Evolutionary conservation across 2,888 invertebrate genomes (phyloP), one percentile per base, ranked within the genome.

Genomic region (Temnothorax rugatulus): DNA sequence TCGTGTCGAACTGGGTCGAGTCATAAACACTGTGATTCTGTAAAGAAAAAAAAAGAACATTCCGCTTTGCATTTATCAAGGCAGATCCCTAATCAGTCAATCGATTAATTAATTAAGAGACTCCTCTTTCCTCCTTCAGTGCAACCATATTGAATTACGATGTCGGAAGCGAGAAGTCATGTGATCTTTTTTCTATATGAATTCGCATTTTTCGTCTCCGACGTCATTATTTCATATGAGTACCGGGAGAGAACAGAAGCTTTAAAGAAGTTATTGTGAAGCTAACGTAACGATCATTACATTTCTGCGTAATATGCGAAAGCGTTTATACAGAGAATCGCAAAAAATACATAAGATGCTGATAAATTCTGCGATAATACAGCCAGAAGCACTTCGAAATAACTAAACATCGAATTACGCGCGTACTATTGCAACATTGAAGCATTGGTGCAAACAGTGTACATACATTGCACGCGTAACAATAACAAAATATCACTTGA

Each of bases 21-120:
- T 97, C 97, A 93, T 97, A 97, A 84, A 97, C 96, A 93, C 97
- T 97, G 95, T 97, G 97, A 92, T 96, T 97, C 97, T 97, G 95
- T 82, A 95, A 95, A 92, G 93, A 93, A 92, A 94, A 44, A 44
- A 38, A 75, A 50, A 91, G 82, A 89, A 87, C 66, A 87, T 66
- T 86, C 83, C 85, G 79, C 82, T 86, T 86, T 90, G 88, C 84
- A 83, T 74, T 83, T 50, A 57, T 44, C 66, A 63, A 76, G 41
- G 29, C 21, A 59, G 54, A 0, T 1, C 0, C 44, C 59, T 61
- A 79, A 50, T 79, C 29, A 79, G 15, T 54, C 38, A 41, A 3
- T 57, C 29, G 5, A 74, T 50, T 18, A 25, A 59, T 47, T 57
- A 13, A 73, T 57, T 41, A 57, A 18, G 9, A 68, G 9, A 68